Conservation (phyloP, 2,888 invertebrate genomes). For the Clepsis dumicolana region DNA sequence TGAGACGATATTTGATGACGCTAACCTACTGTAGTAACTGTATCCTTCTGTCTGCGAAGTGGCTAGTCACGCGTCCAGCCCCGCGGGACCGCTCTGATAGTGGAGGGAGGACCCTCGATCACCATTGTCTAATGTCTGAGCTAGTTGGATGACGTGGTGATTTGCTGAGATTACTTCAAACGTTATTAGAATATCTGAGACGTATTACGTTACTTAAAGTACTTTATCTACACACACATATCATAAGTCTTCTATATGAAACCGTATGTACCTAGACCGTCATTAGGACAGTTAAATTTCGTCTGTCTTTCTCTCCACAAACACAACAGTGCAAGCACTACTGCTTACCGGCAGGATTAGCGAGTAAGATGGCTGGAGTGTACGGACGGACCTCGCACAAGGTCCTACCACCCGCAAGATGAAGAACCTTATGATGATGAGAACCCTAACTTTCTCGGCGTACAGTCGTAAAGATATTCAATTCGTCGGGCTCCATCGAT, state of each 20-base stretch:
- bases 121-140: slow-evolving; percentile 42
- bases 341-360: too few relatives aligned
- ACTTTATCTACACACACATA: too few relatives aligned
- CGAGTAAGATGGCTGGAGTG: too few relatives aligned
- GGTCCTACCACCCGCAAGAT: too few relatives aligned
- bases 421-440: too few relatives aligned
- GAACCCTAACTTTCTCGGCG: background rate
- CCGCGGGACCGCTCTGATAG: slow-evolving; percentile 37
- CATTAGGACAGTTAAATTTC: too few relatives aligned
- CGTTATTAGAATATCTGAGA: background rate
- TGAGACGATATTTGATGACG: too few relatives aligned
- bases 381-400: too few relatives aligned
- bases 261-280: too few relatives aligned
- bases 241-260: too few relatives aligned
- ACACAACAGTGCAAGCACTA: too few relatives aligned
- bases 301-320: too few relatives aligned
- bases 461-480: slow-evolving; percentile 5
- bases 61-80: slow-evolving; percentile 42
- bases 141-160: slow-evolving; percentile 30
- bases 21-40: slow-evolving; percentile 24
- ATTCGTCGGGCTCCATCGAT: slow-evolving; percentile 34
- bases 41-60: background rate
- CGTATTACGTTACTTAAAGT: background rate
- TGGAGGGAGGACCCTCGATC: slow-evolving; percentile 34
- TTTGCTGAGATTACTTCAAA: slow-evolving; percentile 15